These are phyloP conservation scores for Tribolium castaneum DNA, from an alignment of 1,140 invertebrate genomes.

Conservation along the genomic window DNA sequence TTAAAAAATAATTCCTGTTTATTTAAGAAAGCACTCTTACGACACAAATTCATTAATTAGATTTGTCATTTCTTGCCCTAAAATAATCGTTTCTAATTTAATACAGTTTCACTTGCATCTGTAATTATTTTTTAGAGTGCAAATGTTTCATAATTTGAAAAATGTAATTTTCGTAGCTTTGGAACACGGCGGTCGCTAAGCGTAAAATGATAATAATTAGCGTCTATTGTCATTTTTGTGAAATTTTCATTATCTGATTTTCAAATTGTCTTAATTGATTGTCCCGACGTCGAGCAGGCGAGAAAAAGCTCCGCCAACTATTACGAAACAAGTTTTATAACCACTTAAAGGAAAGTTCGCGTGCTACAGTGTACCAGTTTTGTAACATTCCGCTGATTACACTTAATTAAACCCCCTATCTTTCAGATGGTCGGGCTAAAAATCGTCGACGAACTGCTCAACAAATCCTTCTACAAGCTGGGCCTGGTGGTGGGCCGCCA, in stretches of 20 bases:
- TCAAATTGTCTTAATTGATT: not conserved
- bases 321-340: constrained; percentile 24
- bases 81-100: too few relatives aligned
- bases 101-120: too few relatives aligned
- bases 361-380: constrained; percentile 24
- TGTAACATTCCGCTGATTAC: not conserved
- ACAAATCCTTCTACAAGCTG: constrained; percentile 83
- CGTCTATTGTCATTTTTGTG: not conserved
- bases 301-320: not conserved
- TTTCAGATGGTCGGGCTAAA: constrained; percentile 82
- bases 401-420: constrained; percentile 18
- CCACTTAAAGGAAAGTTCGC: constrained; percentile 23
- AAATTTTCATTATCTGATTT: not conserved
- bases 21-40: too few relatives aligned
- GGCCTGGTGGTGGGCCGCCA: constrained; percentile 83
- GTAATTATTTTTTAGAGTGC: too few relatives aligned
- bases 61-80: too few relatives aligned
- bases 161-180: too few relatives aligned
- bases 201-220: too few relatives aligned
- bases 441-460: constrained; percentile 81
- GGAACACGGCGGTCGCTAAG: too few relatives aligned
- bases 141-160: too few relatives aligned
- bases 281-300: not conserved
- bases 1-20: too few relatives aligned
- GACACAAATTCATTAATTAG: too few relatives aligned